Evolutionary conservation across 1,140 invertebrate genomes (phyloP), one percentile per base, ranked within the genome.

Genomic region (Ips typographus): DNA sequence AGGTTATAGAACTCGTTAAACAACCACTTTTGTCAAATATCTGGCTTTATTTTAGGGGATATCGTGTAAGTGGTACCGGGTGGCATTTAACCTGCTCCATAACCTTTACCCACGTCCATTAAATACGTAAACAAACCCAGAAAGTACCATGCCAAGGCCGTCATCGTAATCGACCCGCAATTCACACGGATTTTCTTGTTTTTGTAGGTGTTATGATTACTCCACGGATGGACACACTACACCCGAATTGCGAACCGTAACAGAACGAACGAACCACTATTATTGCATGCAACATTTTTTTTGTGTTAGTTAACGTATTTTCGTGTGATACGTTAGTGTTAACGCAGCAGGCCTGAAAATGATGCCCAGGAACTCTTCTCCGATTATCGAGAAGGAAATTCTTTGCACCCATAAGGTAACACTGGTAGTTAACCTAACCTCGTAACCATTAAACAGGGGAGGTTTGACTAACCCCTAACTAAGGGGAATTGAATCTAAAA

Each of bases 321-420:
- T 22, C 22, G 44, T 36, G 6, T 47, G 51, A 60, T 68, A 68
- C 65, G 58, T 59, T 68, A 68, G 51, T 68, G 56, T 65, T 47
- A 65, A 65, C 64, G 22, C 53, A 5, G 22, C 42, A 64, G 39
- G n/a, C 51, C 47, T 43, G 64, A 77, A 77, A 74, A 80, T 80
- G 79, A 79, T 79, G 77, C 75, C 79, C 7, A 78, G 79, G 73
- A 80, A 80, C 62, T 80, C 79, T 1, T 72, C 70, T 6, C 79
- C 79, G 37, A 76, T 80, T 43, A 79, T 80, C 41, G 79, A 80
- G 60, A 77, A 74, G 71, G 77, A 79, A 56, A 69, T 76, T 43
- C 43, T 77, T 47, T 78, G 75, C 69, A 78, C 77, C 38, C 78
- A 80, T 52, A 75, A 79, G 77, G 78, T 79, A 79, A 71, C 5